These are phyloP conservation scores for Dromius quadrimaculatus DNA, from an alignment of 2,888 invertebrate species.

Conservation along the genomic window DNA sequence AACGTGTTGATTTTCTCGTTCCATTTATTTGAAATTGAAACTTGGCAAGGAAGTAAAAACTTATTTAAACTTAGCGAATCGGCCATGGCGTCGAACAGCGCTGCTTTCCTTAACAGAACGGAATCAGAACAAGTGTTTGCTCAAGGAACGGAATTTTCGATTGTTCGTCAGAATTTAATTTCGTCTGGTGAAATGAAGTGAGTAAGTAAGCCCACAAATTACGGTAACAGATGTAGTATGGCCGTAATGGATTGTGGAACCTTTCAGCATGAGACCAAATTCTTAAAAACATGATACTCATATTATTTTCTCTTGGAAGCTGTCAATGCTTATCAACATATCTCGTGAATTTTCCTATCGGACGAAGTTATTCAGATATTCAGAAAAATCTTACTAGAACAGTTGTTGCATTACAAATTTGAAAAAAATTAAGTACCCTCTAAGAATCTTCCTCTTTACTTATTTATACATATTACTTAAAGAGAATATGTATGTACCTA, in stretches of 20 bases:
- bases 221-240: conserved; percentile 45
- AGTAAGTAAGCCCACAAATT: conserved; percentile 43
- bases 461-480: too few species aligned
- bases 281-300: too few species aligned
- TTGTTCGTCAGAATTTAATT: conserved; percentile 49
- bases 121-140: conserved; percentile 18
- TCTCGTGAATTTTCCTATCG: too few species aligned
- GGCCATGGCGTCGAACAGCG: background rate
- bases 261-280: too few species aligned
- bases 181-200: conserved; percentile 38
- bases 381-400: too few species aligned
- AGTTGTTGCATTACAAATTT: too few species aligned
- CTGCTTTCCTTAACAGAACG: background rate
- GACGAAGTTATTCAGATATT: too few species aligned
- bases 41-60: conserved; percentile 15
- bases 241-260: conserved; percentile 41
- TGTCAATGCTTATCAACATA: too few species aligned
- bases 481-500: too few species aligned
- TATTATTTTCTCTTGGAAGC: too few species aligned
- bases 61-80: conserved; percentile 20
- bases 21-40: conserved; percentile 31
- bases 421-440: too few species aligned
- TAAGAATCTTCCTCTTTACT: too few species aligned
- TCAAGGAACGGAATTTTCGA: conserved; percentile 36
- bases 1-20: conserved; percentile 25